Percentiles rank a stretch among this genome's conserved stretches.
Conservation (phyloP, 1,140 invertebrate genomes). For the Tetraneura akinire region DNA sequence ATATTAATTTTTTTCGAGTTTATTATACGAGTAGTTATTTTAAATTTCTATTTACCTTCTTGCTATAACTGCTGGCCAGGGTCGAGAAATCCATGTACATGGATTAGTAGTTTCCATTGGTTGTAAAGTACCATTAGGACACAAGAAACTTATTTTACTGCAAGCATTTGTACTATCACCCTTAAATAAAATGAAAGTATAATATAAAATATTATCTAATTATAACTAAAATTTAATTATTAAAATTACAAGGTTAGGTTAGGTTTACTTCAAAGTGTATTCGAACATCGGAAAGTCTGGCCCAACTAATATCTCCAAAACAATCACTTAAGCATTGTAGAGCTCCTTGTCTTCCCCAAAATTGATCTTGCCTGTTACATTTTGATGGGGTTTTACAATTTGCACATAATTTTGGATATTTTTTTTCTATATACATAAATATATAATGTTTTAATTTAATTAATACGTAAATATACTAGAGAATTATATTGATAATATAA, state of each 20-base stretch:
- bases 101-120: slow-evolving; percentile 64
- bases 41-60: slow-evolving; percentile 60
- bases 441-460: too few relatives aligned
- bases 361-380: slow-evolving; percentile 73
- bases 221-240: too few relatives aligned
- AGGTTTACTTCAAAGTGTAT: slow-evolving; percentile 67
- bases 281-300: slow-evolving; percentile 67
- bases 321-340: slow-evolving; percentile 76
- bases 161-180: slow-evolving; percentile 55
- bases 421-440: slow-evolving; percentile 54
- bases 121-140: slow-evolving; percentile 74
- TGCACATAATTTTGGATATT: slow-evolving; percentile 71
- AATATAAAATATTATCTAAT: too few relatives aligned
- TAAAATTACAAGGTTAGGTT: too few relatives aligned
- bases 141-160: slow-evolving; percentile 71
- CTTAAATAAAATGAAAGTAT: slow-evolving; percentile 48
- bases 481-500: not conserved
- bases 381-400: slow-evolving; percentile 66
- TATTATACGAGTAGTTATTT: not conserved
- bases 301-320: slow-evolving; percentile 79
- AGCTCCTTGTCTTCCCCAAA: slow-evolving; percentile 77
- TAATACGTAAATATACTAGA: not conserved
- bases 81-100: slow-evolving; percentile 77
- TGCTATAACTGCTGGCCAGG: slow-evolving; percentile 71
- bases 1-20: not conserved